Evolutionary conservation across 2,797 vertebrate species (phyloP), one percentile per base, ranked within the genome.

Genomic region (Buphagus erythrorhynchus): DNA sequence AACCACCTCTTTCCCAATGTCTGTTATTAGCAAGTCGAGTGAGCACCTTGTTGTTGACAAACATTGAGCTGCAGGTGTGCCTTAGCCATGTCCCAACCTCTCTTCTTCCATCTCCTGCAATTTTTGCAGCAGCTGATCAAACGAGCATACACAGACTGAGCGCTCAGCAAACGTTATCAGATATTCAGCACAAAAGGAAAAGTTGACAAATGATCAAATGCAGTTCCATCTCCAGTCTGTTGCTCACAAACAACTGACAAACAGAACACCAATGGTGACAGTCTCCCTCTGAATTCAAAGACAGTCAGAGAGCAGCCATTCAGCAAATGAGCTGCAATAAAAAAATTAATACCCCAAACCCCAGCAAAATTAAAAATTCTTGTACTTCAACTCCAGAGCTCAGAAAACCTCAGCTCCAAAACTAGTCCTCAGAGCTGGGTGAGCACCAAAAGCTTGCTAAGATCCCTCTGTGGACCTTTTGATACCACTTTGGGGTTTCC

Each of bases 191-290:
- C 92, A 86, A 75, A 91, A 88, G 75, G 82, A 48, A 71, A 80
- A 91, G 88, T 54, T 92, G 90, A 96, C 86, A 88, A 93, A 90
- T 61, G 86, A 96, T 95, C 90, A 93, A 87, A 93, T 61, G 67
- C 4, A 3, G 71, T 31, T 76, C 71, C 62, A 87, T 52, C 71
- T 76, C 57, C 86, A 90, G 90, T 28, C 71, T 79, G 71, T 71
- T 93, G 92, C 88, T 96, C 88, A 13, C 77, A 78, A 88, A 62
- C 80, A 66, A 62, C 83, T 15, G 29, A 72, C 79, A 93, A 83
- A 77, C 42, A 54, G 42, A 90, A 76, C 90, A 92, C 88, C 73
- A 84, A 11, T 7, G 83, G 83, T 2, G 10, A 85, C 66, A 51
- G 82, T 54, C 33, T 38, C 67, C 43, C 63, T 67, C 77, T 59